phyloP scores from a whole-genome alignment of 1,140 invertebrate species.

The Aphelenchoides avenae region DNA sequence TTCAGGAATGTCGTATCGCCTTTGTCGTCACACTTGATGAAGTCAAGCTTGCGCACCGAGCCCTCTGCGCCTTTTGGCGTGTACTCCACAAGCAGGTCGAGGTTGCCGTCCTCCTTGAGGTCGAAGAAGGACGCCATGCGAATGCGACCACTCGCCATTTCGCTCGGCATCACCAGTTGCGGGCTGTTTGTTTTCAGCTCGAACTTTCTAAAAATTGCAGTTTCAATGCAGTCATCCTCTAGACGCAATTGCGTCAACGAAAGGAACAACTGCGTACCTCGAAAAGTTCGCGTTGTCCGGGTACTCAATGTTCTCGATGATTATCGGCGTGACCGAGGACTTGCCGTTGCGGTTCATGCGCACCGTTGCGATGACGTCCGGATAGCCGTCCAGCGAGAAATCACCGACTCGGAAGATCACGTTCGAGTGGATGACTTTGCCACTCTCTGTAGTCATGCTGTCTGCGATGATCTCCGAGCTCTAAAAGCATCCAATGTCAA shows the following conservation, averaged over 20 bases:
- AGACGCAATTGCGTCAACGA: too few species aligned
- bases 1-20: slow-evolving; percentile 58
- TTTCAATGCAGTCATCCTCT: too few species aligned
- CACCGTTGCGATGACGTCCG: slow-evolving; percentile 46
- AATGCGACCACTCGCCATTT: slow-evolving; percentile 29
- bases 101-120: slow-evolving; percentile 53
- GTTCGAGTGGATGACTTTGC: slow-evolving; percentile 30
- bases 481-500: neutral
- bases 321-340: slow-evolving; percentile 19
- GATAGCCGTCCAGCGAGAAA: slow-evolving; percentile 51
- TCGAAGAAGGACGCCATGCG: slow-evolving; percentile 48
- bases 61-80: slow-evolving; percentile 1
- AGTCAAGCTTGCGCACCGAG: slow-evolving; percentile 30
- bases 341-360: slow-evolving; percentile 5
- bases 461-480: slow-evolving; percentile 2
- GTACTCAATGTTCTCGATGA: slow-evolving; percentile 38
- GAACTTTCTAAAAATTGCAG: slow-evolving; percentile 52
- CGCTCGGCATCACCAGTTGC: slow-evolving; percentile 32
- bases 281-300: neutral
- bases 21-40: slow-evolving; percentile 56
- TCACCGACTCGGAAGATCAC: slow-evolving; percentile 54
- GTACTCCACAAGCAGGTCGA: slow-evolving; percentile 55
- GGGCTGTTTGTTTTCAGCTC: slow-evolving; percentile 35
- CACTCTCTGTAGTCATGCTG: too few species aligned
- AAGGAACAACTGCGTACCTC: too few species aligned